Conservation (phyloP, 1,140 invertebrate genomes). For the Pentalonia nigronervosa region DNA sequence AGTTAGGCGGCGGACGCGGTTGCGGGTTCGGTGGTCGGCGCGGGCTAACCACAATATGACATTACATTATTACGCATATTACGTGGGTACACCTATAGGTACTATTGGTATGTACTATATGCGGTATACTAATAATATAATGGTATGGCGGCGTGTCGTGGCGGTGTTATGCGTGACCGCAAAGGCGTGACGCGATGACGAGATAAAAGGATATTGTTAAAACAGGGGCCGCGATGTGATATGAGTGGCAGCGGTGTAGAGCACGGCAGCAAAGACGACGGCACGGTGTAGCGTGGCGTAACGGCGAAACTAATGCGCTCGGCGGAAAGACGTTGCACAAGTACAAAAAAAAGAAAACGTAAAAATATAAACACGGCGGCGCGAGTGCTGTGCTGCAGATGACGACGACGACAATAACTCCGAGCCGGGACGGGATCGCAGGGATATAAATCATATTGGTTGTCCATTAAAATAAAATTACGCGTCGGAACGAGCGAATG, state of each 20-base stretch:
- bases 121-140: background rate
- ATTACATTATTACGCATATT: background rate
- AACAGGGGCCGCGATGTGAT: no score
- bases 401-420: background rate
- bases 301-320: background rate
- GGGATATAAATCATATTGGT: conserved; percentile 47
- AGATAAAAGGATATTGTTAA: conserved; percentile 20
- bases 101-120: background rate
- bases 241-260: background rate
- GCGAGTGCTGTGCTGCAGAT: background rate
- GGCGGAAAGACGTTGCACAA: conserved; percentile 1
- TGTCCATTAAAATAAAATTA: conserved; percentile 54
- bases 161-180: background rate
- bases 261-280: background rate
- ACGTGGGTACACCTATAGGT: background rate
- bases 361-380: background rate
- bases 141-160: background rate
- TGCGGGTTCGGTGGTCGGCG: background rate
- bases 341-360: background rate
- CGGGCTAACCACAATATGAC: background rate
- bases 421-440: background rate
- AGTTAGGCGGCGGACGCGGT: no score
- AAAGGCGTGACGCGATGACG: background rate
- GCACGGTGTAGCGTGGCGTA: background rate
- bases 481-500: background rate